Percentiles rank a stretch among this genome's conserved stretches.
These are phyloP conservation scores for Acomys russatus DNA, from an alignment of 2,797 vertebrate species.

Conservation along the genomic window DNA sequence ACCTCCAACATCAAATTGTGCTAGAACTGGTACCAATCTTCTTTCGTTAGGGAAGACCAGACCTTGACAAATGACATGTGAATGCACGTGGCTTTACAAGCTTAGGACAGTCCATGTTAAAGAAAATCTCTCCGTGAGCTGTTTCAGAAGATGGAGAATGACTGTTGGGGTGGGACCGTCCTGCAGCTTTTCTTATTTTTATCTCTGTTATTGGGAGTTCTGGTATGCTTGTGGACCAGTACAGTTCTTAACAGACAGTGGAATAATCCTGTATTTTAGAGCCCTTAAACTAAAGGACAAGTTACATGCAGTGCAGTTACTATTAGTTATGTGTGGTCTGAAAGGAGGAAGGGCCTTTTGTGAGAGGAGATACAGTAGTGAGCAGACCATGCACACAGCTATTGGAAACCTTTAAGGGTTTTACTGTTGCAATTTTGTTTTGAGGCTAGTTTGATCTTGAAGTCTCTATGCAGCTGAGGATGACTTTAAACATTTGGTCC, in stretches of 20 bases:
- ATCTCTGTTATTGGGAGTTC: not conserved
- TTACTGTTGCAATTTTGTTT: not conserved
- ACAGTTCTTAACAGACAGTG: not conserved
- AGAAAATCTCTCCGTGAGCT: not conserved
- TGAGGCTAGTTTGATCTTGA: not conserved
- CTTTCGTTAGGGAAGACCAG: slow-evolving; percentile 17
- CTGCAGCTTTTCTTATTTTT: not conserved
- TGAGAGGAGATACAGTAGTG: not conserved
- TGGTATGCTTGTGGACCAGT: not conserved
- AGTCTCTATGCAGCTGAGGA: not conserved
- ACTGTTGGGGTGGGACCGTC: not conserved
- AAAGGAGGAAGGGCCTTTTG: not conserved
- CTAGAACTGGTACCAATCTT: not conserved
- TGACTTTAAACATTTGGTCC: not conserved
- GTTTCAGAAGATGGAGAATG: not conserved
- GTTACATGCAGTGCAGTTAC: not conserved
- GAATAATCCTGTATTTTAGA: not conserved
- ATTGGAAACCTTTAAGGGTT: not conserved
- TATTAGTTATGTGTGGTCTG: not conserved
- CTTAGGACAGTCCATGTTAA: not conserved
- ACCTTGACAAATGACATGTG: not conserved
- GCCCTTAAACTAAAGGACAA: not conserved
- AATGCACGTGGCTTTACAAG: not conserved
- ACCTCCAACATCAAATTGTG: not conserved
- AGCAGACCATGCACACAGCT: not conserved